Percentiles rank a stretch among this genome's conserved stretches.
Conservation (phyloP, 2,888 invertebrate species). For the Cremastinae sp. region DNA sequence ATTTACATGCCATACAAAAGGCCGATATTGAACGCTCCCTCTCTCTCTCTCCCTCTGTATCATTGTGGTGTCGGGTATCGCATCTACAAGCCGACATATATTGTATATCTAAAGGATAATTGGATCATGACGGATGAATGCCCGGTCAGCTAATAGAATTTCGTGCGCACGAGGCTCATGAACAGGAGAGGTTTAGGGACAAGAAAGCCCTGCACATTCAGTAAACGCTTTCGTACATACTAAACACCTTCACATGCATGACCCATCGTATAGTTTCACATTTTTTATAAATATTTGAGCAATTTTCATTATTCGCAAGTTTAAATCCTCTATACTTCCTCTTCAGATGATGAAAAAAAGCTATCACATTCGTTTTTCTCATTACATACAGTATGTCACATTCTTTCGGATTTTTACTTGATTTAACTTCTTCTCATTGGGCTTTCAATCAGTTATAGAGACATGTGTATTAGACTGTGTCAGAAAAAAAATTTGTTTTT, state of each 20-base stretch:
- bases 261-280: background rate
- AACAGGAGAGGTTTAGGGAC: conserved; percentile 39
- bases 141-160: conserved; percentile 60
- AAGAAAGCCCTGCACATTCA: conserved; percentile 34
- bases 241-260: background rate
- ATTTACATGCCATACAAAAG: conserved; percentile 21
- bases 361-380: no score
- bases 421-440: no score
- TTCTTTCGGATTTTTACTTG: no score
- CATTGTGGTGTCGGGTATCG: conserved; percentile 31
- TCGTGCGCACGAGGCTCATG: conserved; percentile 52
- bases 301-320: no score
- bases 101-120: conserved; percentile 59
- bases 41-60: conserved; percentile 34
- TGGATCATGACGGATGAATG: conserved; percentile 60
- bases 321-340: no score
- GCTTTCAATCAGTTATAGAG: no score
- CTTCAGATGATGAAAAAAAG: no score
- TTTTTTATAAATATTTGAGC: background rate
- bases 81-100: conserved; percentile 22
- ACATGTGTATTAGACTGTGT: no score
- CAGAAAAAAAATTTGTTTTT: no score
- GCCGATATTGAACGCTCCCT: conserved; percentile 55
- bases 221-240: background rate
- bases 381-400: no score